These are phyloP conservation scores for Xenopus petersii DNA, from an alignment of 2,797 vertebrate species.

Conservation along the genomic window DNA sequence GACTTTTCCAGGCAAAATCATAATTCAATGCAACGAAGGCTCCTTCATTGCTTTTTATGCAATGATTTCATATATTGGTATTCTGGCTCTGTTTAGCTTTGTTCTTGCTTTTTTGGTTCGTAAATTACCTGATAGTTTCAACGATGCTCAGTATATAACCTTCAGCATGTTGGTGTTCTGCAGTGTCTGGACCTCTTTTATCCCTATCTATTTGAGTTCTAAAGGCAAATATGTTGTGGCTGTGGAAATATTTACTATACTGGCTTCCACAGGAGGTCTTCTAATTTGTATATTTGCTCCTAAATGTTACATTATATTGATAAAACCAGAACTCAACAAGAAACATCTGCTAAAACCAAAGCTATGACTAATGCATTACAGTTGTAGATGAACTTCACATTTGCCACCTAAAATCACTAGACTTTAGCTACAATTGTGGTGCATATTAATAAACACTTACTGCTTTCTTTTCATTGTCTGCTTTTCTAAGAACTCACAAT, in stretches of 20 bases:
- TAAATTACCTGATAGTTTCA: conserved; percentile 41
- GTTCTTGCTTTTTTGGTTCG: conserved; percentile 15
- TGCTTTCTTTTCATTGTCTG: too few relatives aligned
- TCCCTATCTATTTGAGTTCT: conserved; percentile 31
- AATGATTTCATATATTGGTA: neutral
- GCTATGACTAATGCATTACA: too few relatives aligned
- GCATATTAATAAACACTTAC: too few relatives aligned
- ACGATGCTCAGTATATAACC: conserved; percentile 41
- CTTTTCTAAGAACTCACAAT: too few relatives aligned
- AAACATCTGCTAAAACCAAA: too few relatives aligned
- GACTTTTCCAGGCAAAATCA: neutral
- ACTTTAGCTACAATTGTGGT: too few relatives aligned
- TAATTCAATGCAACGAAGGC: neutral
- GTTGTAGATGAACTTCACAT: too few relatives aligned
- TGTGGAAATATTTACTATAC: conserved; percentile 47
- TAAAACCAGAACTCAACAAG: neutral
- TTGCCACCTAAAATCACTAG: too few relatives aligned
- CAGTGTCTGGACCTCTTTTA: conserved; percentile 42
- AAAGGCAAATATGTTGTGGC: conserved; percentile 27
- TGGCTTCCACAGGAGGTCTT: conserved; percentile 26
- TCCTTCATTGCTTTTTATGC: neutral
- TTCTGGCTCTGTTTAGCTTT: neutral
- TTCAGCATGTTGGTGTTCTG: conserved; percentile 48
- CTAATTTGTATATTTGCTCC: conserved; percentile 38
- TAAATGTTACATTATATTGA: conserved; percentile 1